phyloP scores from a whole-genome alignment of 37 sponge, comb jelly and placozoan genomes.

The Tethya wilhelma region DNA sequence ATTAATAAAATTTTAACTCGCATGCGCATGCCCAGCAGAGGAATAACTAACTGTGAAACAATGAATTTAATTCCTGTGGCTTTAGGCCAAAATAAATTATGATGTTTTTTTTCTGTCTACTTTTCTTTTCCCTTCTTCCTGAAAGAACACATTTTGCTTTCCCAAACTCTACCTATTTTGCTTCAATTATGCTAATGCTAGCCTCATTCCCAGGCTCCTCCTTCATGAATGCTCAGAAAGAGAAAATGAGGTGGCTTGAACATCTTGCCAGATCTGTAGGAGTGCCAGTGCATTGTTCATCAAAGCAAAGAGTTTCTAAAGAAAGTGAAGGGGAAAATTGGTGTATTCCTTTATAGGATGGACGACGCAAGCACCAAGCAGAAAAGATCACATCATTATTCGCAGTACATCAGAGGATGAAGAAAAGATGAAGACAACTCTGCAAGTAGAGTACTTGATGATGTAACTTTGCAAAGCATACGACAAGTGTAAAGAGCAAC shows the following conservation, averaged over 20 bases:
- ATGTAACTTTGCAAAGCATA: slow-evolving; percentile 31
- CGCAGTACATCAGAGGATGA: slow-evolving; percentile 7
- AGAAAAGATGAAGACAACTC: slow-evolving; percentile 30
- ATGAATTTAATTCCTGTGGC: no score
- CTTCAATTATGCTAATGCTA: no score
- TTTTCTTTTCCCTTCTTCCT: no score
- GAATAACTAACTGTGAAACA: no score
- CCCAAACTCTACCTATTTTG: no score
- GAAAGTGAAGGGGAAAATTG: neutral
- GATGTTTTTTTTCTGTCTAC: no score
- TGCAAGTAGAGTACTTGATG: slow-evolving; percentile 42
- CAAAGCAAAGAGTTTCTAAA: no score
- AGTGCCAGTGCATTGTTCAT: neutral
- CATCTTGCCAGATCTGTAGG: neutral
- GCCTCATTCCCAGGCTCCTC: no score
- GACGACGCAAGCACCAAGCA: slow-evolving; percentile 49
- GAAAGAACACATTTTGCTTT: no score
- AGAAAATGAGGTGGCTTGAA: slow-evolving; percentile 11
- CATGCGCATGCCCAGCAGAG: no score
- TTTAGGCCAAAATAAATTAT: no score
- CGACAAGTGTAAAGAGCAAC: slow-evolving; percentile 6
- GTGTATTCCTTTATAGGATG: slow-evolving; percentile 15
- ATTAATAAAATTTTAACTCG: no score
- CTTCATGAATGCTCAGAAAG: slow-evolving; percentile 27
- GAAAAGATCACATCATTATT: slow-evolving; percentile 45